Evolutionary conservation across 2,113 vertebrate species (phyloP).

Genomic region (Lepus timidus): DNA sequence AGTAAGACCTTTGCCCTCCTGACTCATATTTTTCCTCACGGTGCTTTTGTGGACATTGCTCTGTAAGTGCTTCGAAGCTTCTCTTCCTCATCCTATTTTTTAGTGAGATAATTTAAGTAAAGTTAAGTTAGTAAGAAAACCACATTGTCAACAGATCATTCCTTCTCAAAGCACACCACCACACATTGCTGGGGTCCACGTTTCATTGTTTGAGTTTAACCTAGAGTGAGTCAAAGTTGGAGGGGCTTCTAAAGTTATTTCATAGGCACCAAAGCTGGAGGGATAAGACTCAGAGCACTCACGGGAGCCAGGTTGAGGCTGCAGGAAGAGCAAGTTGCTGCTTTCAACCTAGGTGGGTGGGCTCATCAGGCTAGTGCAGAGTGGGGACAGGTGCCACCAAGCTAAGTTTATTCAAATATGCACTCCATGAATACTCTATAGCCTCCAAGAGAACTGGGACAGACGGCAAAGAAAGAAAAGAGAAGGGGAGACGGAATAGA

Average conservation of each 20-base stretch:
- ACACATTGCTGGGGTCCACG: not conserved
- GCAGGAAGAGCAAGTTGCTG: not conserved
- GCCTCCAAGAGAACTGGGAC: not conserved
- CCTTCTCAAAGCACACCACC: not conserved
- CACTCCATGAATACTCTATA: not conserved
- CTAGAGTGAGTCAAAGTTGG: not conserved
- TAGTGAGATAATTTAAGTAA: not conserved
- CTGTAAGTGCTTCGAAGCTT: not conserved
- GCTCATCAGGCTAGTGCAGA: no score
- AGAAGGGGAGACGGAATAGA: not conserved
- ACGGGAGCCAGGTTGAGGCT: not conserved
- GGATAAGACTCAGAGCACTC: not conserved
- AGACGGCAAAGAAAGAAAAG: not conserved
- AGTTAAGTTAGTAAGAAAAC: not conserved
- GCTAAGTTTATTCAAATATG: not conserved
- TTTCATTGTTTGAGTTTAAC: conserved; percentile 19
- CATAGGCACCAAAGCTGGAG: not conserved
- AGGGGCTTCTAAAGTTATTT: not conserved
- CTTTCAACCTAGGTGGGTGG: not conserved
- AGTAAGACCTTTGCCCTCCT: not conserved
- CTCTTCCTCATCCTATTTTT: not conserved
- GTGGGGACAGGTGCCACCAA: not conserved
- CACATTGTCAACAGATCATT: not conserved
- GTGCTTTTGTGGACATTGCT: no score
- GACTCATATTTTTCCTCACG: not conserved